These are phyloP conservation scores for Triops longicaudatus DNA, from an alignment of 1,140 invertebrate species.

Conservation along the genomic window DNA sequence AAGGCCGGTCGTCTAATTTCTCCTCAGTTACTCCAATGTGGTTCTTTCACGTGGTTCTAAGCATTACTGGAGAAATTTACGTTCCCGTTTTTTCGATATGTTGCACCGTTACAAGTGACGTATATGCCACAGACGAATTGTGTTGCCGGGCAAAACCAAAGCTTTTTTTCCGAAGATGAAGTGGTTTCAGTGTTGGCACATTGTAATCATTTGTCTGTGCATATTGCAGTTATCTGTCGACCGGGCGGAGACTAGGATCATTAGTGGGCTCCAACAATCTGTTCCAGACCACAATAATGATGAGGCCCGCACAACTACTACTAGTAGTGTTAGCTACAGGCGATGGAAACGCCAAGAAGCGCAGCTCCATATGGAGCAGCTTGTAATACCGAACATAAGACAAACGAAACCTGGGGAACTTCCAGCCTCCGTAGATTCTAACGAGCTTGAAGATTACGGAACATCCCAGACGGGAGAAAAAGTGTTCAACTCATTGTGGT, in stretches of 20 bases:
- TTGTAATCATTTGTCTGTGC: background rate
- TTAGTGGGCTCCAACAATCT: background rate
- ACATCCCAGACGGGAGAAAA: background rate
- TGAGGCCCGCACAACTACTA: background rate
- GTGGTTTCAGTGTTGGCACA: background rate
- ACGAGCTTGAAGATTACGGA: background rate
- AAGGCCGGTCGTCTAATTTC: background rate
- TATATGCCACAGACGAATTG: background rate
- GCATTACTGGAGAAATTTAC: background rate
- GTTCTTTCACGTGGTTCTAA: background rate
- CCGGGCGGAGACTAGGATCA: background rate
- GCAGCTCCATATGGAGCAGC: background rate
- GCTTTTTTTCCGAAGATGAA: background rate
- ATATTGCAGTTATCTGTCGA: background rate
- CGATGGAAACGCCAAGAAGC: background rate
- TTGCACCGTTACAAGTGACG: background rate
- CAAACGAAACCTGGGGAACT: background rate
- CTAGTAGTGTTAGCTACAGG: background rate
- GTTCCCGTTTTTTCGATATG: background rate
- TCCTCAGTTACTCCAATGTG: background rate
- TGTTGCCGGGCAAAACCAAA: background rate
- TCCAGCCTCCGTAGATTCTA: background rate
- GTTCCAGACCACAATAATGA: background rate
- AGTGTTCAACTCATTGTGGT: background rate
- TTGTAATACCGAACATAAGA: background rate